A percentile compares a stretch with the other conserved stretches of the same genome.
These are phyloP conservation scores for Brevimyrus niger DNA, from an alignment of 2,113 vertebrate genomes.

Conservation along the genomic window DNA sequence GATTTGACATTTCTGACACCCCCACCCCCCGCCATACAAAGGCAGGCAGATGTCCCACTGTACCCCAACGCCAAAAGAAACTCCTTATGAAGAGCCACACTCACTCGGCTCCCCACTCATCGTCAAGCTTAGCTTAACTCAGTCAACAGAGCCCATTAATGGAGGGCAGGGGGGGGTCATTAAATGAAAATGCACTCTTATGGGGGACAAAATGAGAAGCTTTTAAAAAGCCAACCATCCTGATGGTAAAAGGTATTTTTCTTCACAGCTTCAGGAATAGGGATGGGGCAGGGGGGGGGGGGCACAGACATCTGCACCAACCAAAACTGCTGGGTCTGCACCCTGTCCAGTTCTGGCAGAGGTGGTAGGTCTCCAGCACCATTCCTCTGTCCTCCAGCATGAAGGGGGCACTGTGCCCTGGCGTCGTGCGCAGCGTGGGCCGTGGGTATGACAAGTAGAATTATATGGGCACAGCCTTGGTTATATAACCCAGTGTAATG, in stretches of 20 bases:
- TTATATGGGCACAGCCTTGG: too few species aligned
- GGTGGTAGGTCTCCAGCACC: not conserved
- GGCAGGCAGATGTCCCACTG: slow-evolving; percentile 34
- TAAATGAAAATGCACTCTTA: not conserved
- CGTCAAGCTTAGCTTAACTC: slow-evolving; percentile 27
- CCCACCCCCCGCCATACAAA: slow-evolving; percentile 25
- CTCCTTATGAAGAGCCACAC: slow-evolving; percentile 48
- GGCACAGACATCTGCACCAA: not conserved
- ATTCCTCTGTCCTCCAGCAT: not conserved
- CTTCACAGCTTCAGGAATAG: not conserved
- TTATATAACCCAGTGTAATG: not conserved
- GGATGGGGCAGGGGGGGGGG: not conserved
- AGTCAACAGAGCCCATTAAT: slow-evolving; percentile 11
- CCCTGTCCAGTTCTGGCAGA: not conserved
- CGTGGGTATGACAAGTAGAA: not conserved
- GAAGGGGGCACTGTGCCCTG: not conserved
- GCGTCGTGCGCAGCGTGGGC: not conserved
- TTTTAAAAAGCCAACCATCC: slow-evolving; percentile 16
- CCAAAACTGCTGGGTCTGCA: not conserved
- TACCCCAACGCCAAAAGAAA: slow-evolving; percentile 41
- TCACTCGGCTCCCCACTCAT: slow-evolving; percentile 38
- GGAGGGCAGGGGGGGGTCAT: slow-evolving; percentile 18
- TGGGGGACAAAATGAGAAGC: slow-evolving; percentile 22
- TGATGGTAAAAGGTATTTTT: slow-evolving; percentile 21
- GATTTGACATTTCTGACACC: slow-evolving; percentile 34